A percentile compares a stretch with the other conserved stretches of the same genome.
These are phyloP conservation scores for Pheucticus melanocephalus DNA, from an alignment of 2,113 vertebrate species.

Conservation along the genomic window DNA sequence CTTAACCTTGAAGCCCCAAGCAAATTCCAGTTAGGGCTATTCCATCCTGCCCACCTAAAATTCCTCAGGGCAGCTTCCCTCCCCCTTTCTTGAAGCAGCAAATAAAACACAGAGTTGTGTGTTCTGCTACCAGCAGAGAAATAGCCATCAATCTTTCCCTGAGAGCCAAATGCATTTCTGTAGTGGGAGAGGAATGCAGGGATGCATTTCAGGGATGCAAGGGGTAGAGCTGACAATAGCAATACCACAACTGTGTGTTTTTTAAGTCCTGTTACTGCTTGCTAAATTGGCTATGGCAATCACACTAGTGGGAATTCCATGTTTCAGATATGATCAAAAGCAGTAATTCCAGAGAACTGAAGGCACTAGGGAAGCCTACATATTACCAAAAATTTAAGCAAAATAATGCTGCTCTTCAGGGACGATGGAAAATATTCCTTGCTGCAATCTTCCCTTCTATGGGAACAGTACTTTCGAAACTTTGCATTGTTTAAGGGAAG, in stretches of 20 bases:
- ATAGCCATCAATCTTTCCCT: neutral
- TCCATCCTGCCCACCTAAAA: conserved; percentile 4
- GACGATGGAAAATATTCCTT: neutral
- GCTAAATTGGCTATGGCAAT: neutral
- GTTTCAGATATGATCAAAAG: neutral
- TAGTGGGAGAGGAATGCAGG: conserved; percentile 5
- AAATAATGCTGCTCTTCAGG: neutral
- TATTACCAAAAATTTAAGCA: neutral
- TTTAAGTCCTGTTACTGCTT: neutral
- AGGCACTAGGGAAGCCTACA: neutral
- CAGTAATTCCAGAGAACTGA: neutral
- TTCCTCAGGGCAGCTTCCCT: neutral
- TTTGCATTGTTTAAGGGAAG: neutral
- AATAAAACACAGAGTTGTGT: neutral
- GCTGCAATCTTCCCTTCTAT: neutral
- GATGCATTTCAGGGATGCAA: neutral
- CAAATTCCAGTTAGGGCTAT: neutral
- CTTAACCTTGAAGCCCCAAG: neutral
- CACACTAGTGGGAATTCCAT: neutral
- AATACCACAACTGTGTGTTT: neutral
- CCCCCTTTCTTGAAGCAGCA: neutral
- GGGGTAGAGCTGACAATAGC: neutral
- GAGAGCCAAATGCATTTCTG: neutral
- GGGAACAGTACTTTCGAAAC: neutral
- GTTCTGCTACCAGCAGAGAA: neutral